These are phyloP conservation scores for Grammomys surdaster DNA, from an alignment of 2,113 vertebrate genomes.

Conservation along the genomic window DNA sequence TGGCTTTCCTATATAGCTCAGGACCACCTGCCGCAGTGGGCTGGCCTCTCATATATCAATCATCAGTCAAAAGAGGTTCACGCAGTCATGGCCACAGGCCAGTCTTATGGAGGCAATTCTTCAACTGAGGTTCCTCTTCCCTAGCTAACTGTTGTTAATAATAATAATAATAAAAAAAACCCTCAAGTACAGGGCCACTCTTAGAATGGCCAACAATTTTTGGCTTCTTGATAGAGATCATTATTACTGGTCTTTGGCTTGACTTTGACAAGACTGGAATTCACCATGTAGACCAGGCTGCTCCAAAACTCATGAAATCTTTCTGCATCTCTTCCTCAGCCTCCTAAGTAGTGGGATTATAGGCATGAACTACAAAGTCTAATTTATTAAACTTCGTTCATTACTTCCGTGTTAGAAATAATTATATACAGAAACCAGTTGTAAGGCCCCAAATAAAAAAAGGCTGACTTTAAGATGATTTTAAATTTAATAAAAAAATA, in stretches of 20 bases:
- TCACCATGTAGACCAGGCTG: neutral
- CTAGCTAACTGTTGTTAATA: neutral
- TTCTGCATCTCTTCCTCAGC: neutral
- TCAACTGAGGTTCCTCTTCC: neutral
- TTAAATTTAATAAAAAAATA: neutral
- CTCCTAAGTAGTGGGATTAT: neutral
- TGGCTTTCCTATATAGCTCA: neutral
- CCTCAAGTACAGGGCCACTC: neutral
- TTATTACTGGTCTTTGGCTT: neutral
- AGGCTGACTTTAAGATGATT: constrained; percentile 24
- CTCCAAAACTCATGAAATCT: neutral
- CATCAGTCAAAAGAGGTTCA: neutral
- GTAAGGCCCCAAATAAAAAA: constrained; percentile 1
- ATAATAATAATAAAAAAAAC: too few species aligned
- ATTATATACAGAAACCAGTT: neutral
- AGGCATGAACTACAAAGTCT: neutral
- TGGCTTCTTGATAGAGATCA: neutral
- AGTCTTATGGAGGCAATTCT: neutral
- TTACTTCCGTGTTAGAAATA: constrained; percentile 12
- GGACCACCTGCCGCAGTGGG: neutral
- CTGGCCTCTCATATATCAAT: neutral
- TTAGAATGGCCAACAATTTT: neutral
- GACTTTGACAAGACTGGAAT: neutral
- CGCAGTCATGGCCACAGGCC: neutral
- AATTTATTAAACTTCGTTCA: neutral